These are phyloP conservation scores for Sorex maritimensis DNA, from an alignment of 2,797 vertebrate genomes.

Conservation along the genomic window DNA sequence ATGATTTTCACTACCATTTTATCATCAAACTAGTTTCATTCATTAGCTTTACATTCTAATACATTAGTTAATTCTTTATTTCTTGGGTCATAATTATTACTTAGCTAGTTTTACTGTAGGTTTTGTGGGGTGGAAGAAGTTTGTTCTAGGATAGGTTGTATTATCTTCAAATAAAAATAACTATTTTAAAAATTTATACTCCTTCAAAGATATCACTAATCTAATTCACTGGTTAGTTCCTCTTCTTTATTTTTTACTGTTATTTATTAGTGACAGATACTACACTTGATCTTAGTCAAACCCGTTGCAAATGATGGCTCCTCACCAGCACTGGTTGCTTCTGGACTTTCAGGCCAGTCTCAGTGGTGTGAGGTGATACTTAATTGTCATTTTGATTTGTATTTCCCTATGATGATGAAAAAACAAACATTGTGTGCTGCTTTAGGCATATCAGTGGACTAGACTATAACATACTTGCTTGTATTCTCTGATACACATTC, in stretches of 20 bases:
- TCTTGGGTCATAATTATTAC: constrained; percentile 2
- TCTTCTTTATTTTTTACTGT: not conserved
- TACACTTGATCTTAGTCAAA: too few relatives aligned
- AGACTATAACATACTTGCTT: too few relatives aligned
- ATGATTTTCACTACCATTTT: not conserved
- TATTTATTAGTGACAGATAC: not conserved
- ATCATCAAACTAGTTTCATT: not conserved
- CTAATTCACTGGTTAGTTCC: not conserved
- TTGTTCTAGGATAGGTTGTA: not conserved
- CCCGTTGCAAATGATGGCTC: too few relatives aligned
- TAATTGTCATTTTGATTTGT: too few relatives aligned
- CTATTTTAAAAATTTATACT: not conserved
- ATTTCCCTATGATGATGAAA: too few relatives aligned
- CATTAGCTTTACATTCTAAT: not conserved
- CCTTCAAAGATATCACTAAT: not conserved
- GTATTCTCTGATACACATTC: too few relatives aligned
- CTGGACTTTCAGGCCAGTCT: too few relatives aligned
- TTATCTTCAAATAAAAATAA: not conserved
- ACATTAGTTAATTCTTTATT: not conserved
- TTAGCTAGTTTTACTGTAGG: not conserved
- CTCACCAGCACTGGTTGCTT: too few relatives aligned
- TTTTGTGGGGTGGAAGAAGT: not conserved
- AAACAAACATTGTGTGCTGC: too few relatives aligned
- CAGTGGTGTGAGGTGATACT: too few relatives aligned
- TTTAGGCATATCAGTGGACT: too few relatives aligned